Evolutionary conservation across 2,888 invertebrate genomes (phyloP).

Genomic region (Xestobium rufovillosum): DNA sequence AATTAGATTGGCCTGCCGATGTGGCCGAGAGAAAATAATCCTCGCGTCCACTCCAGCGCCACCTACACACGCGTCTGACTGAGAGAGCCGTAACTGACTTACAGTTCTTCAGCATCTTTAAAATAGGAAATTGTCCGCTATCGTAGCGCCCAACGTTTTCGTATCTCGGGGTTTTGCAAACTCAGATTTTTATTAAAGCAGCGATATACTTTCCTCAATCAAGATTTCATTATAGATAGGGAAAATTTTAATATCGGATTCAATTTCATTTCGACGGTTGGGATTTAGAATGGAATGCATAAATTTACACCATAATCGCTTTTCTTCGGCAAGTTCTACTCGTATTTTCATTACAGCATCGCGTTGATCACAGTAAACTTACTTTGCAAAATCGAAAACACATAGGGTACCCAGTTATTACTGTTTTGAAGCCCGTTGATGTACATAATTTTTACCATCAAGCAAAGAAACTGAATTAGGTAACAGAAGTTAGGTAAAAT

Average conservation of each 20-base stretch:
- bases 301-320: constrained; percentile 33
- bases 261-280: constrained; percentile 38
- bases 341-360: too few relatives aligned
- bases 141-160: constrained; percentile 11
- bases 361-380: too few relatives aligned
- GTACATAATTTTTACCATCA: too few relatives aligned
- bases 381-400: too few relatives aligned
- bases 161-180: constrained; percentile 30
- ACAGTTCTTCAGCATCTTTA: constrained; percentile 5
- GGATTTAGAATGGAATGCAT: constrained; percentile 32
- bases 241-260: constrained; percentile 43
- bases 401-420: too few relatives aligned
- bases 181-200: constrained; percentile 41
- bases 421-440: too few relatives aligned
- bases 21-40: constrained; percentile 22
- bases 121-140: constrained; percentile 9
- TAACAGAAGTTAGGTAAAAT: too few relatives aligned
- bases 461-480: too few relatives aligned
- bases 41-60: constrained; percentile 14
- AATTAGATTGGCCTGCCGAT: constrained; percentile 28
- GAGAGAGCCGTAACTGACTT: neutral
- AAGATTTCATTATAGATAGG: constrained; percentile 46
- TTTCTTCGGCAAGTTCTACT: constrained; percentile 20
- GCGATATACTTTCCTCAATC: constrained; percentile 42
- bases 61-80: constrained; percentile 4